Evolutionary conservation across 2,113 vertebrate species (phyloP).

Genomic region (Pleuronectes platessa): DNA sequence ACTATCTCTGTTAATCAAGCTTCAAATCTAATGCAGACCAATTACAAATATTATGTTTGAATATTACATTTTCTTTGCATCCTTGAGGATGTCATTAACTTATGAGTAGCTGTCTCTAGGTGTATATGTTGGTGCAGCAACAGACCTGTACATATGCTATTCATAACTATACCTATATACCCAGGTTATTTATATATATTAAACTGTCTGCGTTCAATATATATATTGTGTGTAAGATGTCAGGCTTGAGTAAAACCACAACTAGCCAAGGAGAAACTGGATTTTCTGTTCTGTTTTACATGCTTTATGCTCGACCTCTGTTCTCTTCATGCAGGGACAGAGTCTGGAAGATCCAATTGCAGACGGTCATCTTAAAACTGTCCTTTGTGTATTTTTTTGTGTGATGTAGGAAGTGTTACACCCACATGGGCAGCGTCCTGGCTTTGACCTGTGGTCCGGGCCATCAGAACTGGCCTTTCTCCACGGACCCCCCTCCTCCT

Average conservation of each 20-base stretch:
- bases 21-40: not conserved
- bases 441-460: conserved; percentile 83
- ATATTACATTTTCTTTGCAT: not conserved
- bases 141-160: not conserved
- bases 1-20: not conserved
- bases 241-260: not conserved
- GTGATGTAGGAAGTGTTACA: conserved; percentile 47
- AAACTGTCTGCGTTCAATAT: not conserved
- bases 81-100: not conserved
- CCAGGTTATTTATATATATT: not conserved
- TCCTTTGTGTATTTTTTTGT: not conserved
- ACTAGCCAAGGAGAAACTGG: not conserved
- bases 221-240: not conserved
- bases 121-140: not conserved
- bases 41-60: not conserved
- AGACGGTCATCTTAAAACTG: not conserved
- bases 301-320: not conserved
- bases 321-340: not conserved
- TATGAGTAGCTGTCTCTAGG: not conserved
- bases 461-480: conserved; percentile 83
- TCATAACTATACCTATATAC: no score
- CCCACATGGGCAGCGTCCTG: conserved; percentile 89
- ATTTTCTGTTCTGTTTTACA: not conserved
- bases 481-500: conserved; percentile 72
- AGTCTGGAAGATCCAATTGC: not conserved